Base-by-base conservation (phyloP, 2,888 invertebrate genomes). In the Marasmarcha lunaedactyla region DNA sequence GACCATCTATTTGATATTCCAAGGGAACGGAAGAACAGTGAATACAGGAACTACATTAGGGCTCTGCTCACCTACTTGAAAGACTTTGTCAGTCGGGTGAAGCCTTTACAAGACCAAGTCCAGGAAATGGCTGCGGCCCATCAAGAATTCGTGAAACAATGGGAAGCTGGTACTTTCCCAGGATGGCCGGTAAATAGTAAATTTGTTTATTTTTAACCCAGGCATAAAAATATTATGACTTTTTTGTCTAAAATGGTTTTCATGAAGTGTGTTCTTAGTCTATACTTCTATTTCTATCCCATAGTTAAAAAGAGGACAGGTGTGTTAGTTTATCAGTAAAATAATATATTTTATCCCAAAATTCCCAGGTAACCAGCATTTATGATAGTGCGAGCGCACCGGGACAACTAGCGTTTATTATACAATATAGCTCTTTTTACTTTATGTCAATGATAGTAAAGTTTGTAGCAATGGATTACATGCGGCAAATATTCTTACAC, bases 1-100 rank as follows among this genome's bases (percentile, higher is more conserved):
- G 98, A 99, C 69, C 95, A 95, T 62, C 85, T 99, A 11, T 97
- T 93, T 70, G 98, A 99, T 57, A 93, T 98, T 58, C 92, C 97
- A 0, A 93, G 91, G 77, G 95, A 95, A 55, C 86, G 94, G 42
- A 95, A 94, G 77, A 95, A 93, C 66, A 92, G 91, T 40, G 94
- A 94, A 51, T 94, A 94, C 64, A 86, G 92, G 39, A 90, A 90
- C 52, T 99, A 99, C 67, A 81, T 98, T 25, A 86, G 93, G 43
- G 86, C 88, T 1, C 74, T 99, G 11, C 84, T 97, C 42, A 92
- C 93, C 25, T 98, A 98, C 68, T 74, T 98, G 46, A 89, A 90
- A 49, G 91, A 90, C 59, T 98, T 93, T 65, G 87, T 94, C 33
- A 85, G 86, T 41, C 86, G 97, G 48, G 91, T 97, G 3, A 93